Evolutionary conservation across 2,797 vertebrate species (phyloP).

Genomic region (Chelon auratus): DNA sequence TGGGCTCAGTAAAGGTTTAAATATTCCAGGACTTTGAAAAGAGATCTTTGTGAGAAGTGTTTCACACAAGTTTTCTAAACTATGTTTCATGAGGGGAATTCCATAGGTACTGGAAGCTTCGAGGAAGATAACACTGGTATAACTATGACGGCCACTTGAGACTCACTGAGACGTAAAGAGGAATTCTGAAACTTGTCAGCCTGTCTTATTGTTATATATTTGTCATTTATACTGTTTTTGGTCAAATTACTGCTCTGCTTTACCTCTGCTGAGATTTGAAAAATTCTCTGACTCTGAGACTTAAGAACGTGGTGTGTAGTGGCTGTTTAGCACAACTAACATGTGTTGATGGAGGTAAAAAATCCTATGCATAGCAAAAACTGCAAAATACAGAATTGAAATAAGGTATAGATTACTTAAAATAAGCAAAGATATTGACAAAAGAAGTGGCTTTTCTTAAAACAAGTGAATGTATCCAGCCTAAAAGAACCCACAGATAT

Average conservation of each 20-base stretch:
- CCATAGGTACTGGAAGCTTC: neutral
- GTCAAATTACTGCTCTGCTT: neutral
- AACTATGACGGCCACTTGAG: neutral
- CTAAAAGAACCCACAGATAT: no score
- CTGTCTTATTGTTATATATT: neutral
- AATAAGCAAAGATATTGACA: no score
- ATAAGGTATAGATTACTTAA: no score
- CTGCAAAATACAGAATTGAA: no score
- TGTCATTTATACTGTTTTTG: neutral
- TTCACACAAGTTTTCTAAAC: neutral
- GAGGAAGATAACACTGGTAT: neutral
- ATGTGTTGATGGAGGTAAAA: no score
- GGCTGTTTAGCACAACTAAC: no score
- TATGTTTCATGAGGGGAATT: neutral
- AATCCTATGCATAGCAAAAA: no score
- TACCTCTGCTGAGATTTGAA: neutral
- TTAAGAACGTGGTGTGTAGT: no score
- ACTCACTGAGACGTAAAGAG: neutral
- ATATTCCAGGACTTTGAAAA: slow-evolving; percentile 1
- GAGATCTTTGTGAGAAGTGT: neutral
- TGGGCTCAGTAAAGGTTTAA: neutral
- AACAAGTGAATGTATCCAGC: no score
- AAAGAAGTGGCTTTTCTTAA: no score
- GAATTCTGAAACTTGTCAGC: neutral
- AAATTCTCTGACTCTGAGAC: neutral